Base-by-base conservation (phyloP, 2,113 vertebrate species). In the Eleginops maclovinus region DNA sequence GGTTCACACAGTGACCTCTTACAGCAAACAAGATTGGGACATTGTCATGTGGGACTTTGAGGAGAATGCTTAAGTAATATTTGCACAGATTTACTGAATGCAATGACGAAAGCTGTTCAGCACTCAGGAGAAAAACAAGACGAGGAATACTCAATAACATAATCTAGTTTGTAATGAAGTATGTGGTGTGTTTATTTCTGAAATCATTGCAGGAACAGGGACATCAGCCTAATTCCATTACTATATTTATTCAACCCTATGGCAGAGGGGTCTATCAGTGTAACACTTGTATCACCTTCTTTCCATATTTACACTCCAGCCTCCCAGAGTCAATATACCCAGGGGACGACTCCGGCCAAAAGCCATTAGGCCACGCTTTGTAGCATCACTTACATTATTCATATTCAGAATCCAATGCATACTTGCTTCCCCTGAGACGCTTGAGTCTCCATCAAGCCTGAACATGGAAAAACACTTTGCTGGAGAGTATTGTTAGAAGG, bases 321-420 rank as follows among this genome's bases (percentile, higher is more conserved):
- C 26, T 80, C 60, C 51, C 43, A 54, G 6, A 53, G 28, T 43
- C n/a, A 31, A 55, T 82, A 54, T 46, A 64, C 43, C 66, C 56
- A 26, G 9, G 26, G 26, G 26, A 58, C 9, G 5, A 58, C 74
- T 71, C 49, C 77, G 79, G 60, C 49, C 22, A 46, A 83, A 85
- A 86, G 28, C 75, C 75, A 88, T 88, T 81, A 87, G 74, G 66
- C 77, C 56, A 58, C 67, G 74, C 43, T 58, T 47, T 75, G 44
- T 64, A 69, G 74, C 74, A 82, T 81, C 63, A 67, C 43, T 63
- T 88, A 55, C 78, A 86, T 88, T 80, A 93, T 89, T 87, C 43
- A 90, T 84, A 58, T 46, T 55, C 40, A 77, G 63, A 74, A 82
- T 84, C 89, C 84, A 78, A 87, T 87, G 69, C 40, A 68, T 59